A percentile compares a stretch with the other conserved stretches of the same genome.
phyloP scores from a whole-genome alignment of 2,888 invertebrate species.

The Ectemnius lituratus region DNA sequence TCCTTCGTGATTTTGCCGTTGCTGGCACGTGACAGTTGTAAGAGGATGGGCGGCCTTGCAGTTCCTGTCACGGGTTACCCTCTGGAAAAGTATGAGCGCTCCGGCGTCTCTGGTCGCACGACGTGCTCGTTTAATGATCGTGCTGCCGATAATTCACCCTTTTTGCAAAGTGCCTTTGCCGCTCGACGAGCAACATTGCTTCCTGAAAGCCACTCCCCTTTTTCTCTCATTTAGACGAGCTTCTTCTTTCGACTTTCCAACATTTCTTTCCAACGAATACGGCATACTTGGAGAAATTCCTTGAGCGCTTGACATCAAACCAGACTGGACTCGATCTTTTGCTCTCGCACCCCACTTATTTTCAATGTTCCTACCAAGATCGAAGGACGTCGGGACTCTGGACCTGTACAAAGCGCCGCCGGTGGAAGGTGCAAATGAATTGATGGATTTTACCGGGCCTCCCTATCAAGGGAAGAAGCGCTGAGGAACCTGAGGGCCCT shows the following conservation, averaged over 20 bases:
- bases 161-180: not conserved
- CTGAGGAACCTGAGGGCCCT: too few species aligned
- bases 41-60: constrained; percentile 49
- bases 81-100: constrained; percentile 30
- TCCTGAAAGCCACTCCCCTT: not conserved
- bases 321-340: too few species aligned
- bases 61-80: constrained; percentile 52
- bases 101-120: constrained; percentile 27
- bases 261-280: too few species aligned
- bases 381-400: too few species aligned
- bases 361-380: too few species aligned
- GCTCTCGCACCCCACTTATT: too few species aligned
- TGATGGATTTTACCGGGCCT: not conserved
- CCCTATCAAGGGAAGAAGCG: constrained; percentile 23
- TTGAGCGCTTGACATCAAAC: too few species aligned
- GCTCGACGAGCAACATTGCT: not conserved
- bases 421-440: constrained; percentile 8
- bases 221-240: not conserved
- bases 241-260: constrained; percentile 2
- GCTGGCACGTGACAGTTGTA: constrained; percentile 49
- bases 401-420: constrained; percentile 6
- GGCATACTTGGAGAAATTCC: too few species aligned
- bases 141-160: not conserved
- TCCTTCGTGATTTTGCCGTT: constrained; percentile 43
- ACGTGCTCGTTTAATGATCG: constrained; percentile 23